Evolutionary conservation across 2,888 invertebrate genomes (phyloP), one percentile per base, ranked within the genome.

Genomic region (Entomobrya proxima): DNA sequence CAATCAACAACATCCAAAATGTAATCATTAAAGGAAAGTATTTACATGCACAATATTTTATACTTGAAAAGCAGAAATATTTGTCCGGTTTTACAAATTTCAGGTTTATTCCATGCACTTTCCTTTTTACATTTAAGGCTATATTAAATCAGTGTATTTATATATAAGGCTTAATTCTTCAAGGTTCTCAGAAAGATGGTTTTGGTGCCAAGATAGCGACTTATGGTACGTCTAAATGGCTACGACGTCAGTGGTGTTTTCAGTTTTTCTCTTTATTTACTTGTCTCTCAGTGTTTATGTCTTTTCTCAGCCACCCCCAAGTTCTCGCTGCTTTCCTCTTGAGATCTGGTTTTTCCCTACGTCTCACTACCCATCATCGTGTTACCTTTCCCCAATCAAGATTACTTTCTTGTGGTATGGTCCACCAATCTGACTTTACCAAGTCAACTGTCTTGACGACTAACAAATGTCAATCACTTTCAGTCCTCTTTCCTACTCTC

Each of bases 381-480:
- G 88, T 86, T 86, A 82, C 86, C 88, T 87, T 85, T 78, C 86
- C 84, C 87, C 88, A 88, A 88, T 89, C 89, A 89, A 87, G 88
- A 86, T 87, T 89, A 87, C 86, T 88, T 85, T 64, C 27, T 61
- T 78, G 88, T 87, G 89, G 88, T 88, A 86, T 88, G 89, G 89
- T 88, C 86, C 88, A 86, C 87, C 88, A 87, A 88, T 88, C 86
- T 86, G 85, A 85, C 85, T 80, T 61, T 35, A 50, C 55, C 81
- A 77, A 78, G 74, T 80, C 75, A 77, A 27, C 81, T 82, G 81
- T 81, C 86, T 82, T 76, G 75, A 67, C 69, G 82, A 72, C 82
- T 76, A 77, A 78, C 74, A 67, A 86, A 86, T 52, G 85, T 81
- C 85, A 85, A 55, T 80, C 80, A 85, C 80, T 67, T 76, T 52